Evolutionary conservation across 2,888 invertebrate species (phyloP).

Genomic region (Sminthurinus aureus): DNA sequence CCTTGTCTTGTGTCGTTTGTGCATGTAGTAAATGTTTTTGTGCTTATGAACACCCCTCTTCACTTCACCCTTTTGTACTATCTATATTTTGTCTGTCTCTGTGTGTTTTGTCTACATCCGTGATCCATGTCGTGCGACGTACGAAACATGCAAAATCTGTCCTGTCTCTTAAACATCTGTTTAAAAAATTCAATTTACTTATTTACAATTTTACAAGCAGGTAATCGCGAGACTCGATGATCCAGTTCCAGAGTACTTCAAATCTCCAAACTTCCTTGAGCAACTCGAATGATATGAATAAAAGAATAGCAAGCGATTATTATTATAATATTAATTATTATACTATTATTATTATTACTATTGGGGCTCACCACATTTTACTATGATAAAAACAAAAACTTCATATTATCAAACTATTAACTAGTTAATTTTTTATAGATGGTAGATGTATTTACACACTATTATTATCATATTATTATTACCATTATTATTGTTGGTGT

Average conservation of each 20-base stretch:
- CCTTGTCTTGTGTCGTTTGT: not conserved
- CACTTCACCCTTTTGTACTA: not conserved
- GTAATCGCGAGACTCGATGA: conserved; percentile 99
- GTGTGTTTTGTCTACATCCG: not conserved
- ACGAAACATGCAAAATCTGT: not conserved
- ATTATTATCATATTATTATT: no score
- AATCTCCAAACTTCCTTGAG: conserved; percentile 98
- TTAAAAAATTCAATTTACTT: conserved; percentile 21
- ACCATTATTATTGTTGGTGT: no score
- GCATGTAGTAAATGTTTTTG: not conserved
- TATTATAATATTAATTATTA: not conserved
- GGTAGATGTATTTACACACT: no score
- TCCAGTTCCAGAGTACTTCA: conserved; percentile 99
- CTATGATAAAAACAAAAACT: no score
- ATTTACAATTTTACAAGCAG: conserved; percentile 56
- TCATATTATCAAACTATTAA: no score
- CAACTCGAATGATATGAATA: conserved; percentile 84
- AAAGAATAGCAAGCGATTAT: not conserved
- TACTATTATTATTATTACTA: not conserved
- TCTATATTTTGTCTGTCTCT: not conserved
- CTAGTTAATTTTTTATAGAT: no score
- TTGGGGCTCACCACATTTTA: no score
- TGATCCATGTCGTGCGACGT: not conserved
- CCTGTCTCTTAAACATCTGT: not conserved
- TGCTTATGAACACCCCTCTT: not conserved